phyloP scores from a whole-genome alignment of 2,113 vertebrate genomes.

The Gadus chalcogrammus region DNA sequence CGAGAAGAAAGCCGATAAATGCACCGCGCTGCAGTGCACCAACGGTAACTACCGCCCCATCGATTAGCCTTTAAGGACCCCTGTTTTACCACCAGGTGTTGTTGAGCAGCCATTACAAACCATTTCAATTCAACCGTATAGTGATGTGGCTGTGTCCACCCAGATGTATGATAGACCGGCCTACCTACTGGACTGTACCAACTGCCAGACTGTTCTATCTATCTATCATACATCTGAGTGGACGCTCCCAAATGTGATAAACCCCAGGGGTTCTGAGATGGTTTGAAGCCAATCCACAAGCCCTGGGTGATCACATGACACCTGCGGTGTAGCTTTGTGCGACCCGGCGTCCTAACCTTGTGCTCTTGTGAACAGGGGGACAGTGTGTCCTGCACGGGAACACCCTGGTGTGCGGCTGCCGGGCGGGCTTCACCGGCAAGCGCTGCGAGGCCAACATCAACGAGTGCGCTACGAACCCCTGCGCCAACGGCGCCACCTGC shows the following conservation, averaged over 20 bases:
- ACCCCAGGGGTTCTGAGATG: neutral
- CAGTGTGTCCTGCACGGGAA: conserved; percentile 83
- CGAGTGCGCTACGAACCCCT: conserved; percentile 85
- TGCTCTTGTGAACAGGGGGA: conserved; percentile 74
- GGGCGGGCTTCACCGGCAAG: conserved; percentile 84
- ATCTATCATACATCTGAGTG: too few species aligned
- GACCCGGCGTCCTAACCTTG: neutral
- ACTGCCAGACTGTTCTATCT: too few species aligned
- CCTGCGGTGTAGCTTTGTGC: too few species aligned
- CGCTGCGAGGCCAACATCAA: conserved; percentile 88
- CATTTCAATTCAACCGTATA: neutral
- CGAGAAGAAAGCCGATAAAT: conserved; percentile 93
- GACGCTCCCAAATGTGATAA: neutral
- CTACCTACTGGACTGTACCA: too few species aligned
- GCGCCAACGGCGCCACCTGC: conserved; percentile 89
- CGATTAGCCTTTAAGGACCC: too few species aligned
- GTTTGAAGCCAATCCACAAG: too few species aligned
- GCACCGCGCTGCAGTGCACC: conserved; percentile 86
- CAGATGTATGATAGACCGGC: neutral
- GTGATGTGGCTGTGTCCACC: too few species aligned
- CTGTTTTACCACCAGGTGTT: too few species aligned
- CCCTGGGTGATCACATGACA: too few species aligned
- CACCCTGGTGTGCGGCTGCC: conserved; percentile 86
- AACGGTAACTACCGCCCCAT: conserved; percentile 77
- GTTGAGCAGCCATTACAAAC: neutral